Percentiles rank a stretch among this genome's conserved stretches.
Conservation (phyloP, 2,888 invertebrate species). For the Agrochola litura region DNA sequence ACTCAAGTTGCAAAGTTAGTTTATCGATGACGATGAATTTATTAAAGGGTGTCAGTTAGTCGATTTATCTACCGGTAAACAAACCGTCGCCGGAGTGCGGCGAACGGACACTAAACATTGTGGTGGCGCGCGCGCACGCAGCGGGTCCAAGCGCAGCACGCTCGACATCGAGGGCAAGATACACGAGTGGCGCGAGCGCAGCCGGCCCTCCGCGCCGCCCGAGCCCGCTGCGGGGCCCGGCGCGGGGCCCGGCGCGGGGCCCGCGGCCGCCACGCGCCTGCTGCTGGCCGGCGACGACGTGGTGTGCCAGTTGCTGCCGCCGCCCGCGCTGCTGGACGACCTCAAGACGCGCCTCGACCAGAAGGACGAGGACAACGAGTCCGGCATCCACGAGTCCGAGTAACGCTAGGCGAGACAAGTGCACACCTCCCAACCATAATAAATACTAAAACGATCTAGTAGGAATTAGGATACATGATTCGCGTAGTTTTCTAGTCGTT, state of each 20-base stretch:
- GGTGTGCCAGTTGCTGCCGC: constrained; percentile 82
- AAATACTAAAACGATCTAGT: neutral
- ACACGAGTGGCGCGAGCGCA: constrained; percentile 85
- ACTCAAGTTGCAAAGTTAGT: neutral
- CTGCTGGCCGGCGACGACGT: constrained; percentile 82
- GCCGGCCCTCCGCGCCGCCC: constrained; percentile 67
- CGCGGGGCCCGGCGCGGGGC: constrained; percentile 31
- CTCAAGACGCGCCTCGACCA: constrained; percentile 85
- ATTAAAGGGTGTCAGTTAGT: neutral
- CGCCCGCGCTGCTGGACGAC: constrained; percentile 84
- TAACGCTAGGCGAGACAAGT: constrained; percentile 61
- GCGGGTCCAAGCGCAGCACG: constrained; percentile 88
- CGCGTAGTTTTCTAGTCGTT: neutral
- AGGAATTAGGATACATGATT: neutral
- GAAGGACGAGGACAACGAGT: constrained; percentile 88
- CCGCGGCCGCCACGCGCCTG: constrained; percentile 62
- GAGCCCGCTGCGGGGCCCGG: constrained; percentile 61
- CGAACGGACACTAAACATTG: constrained; percentile 36
- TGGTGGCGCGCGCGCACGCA: constrained; percentile 64
- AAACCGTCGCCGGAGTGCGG: neutral
- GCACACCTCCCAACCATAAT: no score
- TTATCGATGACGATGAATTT: neutral
- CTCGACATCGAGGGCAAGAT: constrained; percentile 90
- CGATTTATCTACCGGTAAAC: constrained; percentile 39
- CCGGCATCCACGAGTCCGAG: constrained; percentile 88